phyloP scores from a whole-genome alignment of 2,888 invertebrate species.

The Protodeltote pygarga region DNA sequence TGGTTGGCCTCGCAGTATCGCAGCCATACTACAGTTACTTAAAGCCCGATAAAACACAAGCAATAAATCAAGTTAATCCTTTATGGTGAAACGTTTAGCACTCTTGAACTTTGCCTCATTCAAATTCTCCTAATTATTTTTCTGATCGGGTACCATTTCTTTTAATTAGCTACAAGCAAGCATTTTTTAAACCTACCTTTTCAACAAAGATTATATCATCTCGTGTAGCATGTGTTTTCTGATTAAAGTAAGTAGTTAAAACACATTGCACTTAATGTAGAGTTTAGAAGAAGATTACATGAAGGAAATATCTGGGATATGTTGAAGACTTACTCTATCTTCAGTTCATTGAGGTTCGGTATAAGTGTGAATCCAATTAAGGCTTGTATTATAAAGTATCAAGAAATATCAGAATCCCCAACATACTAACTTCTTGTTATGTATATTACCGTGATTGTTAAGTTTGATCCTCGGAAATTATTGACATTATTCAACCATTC shows the following conservation, averaged over 20 bases:
- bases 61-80: constrained; percentile 19
- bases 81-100: neutral
- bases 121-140: too few relatives aligned
- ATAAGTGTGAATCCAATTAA: neutral
- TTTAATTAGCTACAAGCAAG: too few relatives aligned
- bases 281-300: too few relatives aligned
- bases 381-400: neutral
- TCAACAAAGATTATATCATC: too few relatives aligned
- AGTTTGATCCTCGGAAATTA: constrained; percentile 37
- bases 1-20: constrained; percentile 46
- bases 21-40: neutral
- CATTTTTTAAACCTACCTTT: too few relatives aligned
- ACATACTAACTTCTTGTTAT: neutral
- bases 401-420: neutral
- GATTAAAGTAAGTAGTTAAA: too few relatives aligned
- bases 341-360: too few relatives aligned
- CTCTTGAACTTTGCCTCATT: constrained; percentile 1
- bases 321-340: too few relatives aligned
- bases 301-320: too few relatives aligned
- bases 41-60: constrained; percentile 8
- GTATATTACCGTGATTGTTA: constrained; percentile 19
- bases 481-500: constrained; percentile 48
- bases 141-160: too few relatives aligned
- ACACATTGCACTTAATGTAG: too few relatives aligned
- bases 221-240: too few relatives aligned